These are phyloP conservation scores for Gymnoscopelus microlampas DNA, from an alignment of 2,797 vertebrate genomes.

Conservation along the genomic window DNA sequence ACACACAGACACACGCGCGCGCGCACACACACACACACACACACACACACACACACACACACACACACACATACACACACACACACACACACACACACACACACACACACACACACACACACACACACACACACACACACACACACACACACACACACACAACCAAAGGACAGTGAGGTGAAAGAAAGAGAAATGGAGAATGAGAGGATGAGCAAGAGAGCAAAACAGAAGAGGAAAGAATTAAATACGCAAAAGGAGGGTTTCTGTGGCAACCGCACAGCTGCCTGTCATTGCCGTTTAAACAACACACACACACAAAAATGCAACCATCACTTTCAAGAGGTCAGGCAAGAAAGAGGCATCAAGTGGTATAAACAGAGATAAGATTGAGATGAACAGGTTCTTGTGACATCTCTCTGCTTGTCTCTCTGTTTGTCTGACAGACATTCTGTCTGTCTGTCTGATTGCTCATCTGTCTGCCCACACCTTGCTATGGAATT, in stretches of 20 bases:
- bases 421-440: background rate
- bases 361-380: background rate
- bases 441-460: background rate
- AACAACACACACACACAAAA: background rate
- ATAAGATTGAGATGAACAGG: too few relatives aligned
- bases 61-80: constrained; percentile 3
- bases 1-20: constrained; percentile 2
- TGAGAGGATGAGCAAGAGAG: constrained; percentile 14
- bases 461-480: background rate
- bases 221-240: background rate
- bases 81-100: constrained; percentile 37
- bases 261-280: constrained; percentile 60
- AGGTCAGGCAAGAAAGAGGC: too few relatives aligned
- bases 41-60: constrained; percentile 37
- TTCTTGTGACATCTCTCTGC: background rate
- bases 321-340: constrained; percentile 34
- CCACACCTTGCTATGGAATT: too few relatives aligned
- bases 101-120: constrained; percentile 11
- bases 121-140: constrained; percentile 27
- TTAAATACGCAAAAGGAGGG: constrained; percentile 22
- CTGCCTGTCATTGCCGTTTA: constrained; percentile 34
- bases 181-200: constrained; percentile 8
- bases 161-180: background rate
- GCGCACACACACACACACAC: constrained; percentile 37
- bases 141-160: constrained; percentile 24